phyloP scores from a whole-genome alignment of 2,888 invertebrate species.

The Lathronympha strigana region DNA sequence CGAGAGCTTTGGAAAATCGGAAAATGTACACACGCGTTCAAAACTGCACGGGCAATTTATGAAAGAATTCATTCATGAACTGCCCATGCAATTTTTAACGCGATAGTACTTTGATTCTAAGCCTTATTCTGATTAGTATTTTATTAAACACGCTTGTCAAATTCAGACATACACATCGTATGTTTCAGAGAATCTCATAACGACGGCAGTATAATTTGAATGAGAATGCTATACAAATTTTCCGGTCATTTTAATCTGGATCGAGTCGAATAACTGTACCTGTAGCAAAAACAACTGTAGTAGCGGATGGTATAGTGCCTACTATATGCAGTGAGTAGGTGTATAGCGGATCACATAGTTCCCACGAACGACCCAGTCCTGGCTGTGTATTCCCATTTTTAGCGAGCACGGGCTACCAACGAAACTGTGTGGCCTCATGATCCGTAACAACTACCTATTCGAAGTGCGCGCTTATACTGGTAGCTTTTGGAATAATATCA shows the following conservation, averaged over 20 bases:
- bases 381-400: slow-evolving; percentile 1
- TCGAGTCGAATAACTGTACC: slow-evolving; percentile 42
- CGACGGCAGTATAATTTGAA: slow-evolving; percentile 31
- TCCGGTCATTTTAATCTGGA: slow-evolving; percentile 41
- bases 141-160: background rate
- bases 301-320: slow-evolving; percentile 32
- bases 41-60: no score
- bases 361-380: slow-evolving; percentile 42
- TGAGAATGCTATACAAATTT: slow-evolving; percentile 36
- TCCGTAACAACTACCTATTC: background rate
- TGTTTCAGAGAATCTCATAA: background rate
- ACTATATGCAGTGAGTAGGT: slow-evolving; percentile 31
- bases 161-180: no score
- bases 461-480: background rate
- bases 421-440: background rate
- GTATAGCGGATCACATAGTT: slow-evolving; percentile 44
- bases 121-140: background rate
- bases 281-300: slow-evolving; percentile 37
- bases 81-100: no score
- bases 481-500: background rate
- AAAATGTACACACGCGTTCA: no score
- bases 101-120: background rate
- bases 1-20: no score
- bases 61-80: no score
- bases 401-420: background rate